Evolutionary conservation across 2,797 vertebrate species (phyloP), one percentile per base, ranked within the genome.

Genomic region (Sarcoramphus papa): DNA sequence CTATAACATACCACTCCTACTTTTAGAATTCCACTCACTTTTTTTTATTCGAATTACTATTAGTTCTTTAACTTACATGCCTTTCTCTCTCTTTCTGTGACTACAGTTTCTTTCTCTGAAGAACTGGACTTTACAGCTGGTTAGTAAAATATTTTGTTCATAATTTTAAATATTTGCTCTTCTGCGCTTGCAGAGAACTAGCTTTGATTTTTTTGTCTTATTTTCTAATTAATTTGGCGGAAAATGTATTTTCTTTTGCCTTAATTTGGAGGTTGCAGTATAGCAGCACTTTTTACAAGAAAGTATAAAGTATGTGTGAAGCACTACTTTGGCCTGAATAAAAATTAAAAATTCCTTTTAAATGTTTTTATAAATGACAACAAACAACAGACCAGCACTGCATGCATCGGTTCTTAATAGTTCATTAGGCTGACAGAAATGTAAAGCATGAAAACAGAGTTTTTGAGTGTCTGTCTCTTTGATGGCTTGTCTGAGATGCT

Each of bases 91-190:
- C 43, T 78, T 68, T 74, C 48, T 68, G 11, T 88, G 65, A 74
- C 85, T 97, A 31, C 93, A 99, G 99, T 99, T 99, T 98, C 98
- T 99, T 92, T 98, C 99, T 89, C 91, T 99, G 98, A 99, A 99
- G 98, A 99, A 99, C 98, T 99, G 99, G 99, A 98, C 98, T 97
- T 98, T 99, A 72, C 99, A 99, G 47, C 98, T 99, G 99, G 99
- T 99, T 98, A 97, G 98, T 96, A 51, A 95, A 85, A 83, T 35
- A 21, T 27, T 92, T 67, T 69, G 54, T 91, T 95, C 33, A 31
- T 69, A 22, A 43, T 57, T 78, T 85, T 45, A 45, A 79, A 23
- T 37, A 48, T 60, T 92, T 88, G 23, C 5, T 60, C 20, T 50
- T 31, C 27, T 72, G 31, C 56, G 13, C 25, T 85, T 41, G 25